Base-by-base conservation (phyloP, 1,140 invertebrate genomes). In the Diplogasteroides magnus region DNA sequence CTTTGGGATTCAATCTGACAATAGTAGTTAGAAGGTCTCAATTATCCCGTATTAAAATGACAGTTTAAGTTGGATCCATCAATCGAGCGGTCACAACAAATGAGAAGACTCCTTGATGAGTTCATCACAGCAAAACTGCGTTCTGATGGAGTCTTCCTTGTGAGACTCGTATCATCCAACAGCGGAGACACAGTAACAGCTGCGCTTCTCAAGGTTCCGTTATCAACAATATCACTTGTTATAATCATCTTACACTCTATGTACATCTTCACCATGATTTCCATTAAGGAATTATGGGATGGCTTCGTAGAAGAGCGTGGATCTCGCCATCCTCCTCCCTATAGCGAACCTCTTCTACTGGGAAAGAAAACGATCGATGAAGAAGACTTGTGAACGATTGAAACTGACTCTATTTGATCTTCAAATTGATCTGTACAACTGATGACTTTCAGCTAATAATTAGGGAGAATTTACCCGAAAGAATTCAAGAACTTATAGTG, bases 141-240 rank as follows among this genome's bases (percentile, higher is more conserved):
- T 15, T 68, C 76, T 13, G 83, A 84, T 68, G 84, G 84, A 11
- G 60, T 84, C 2, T 83, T 84, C 66, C 37, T 84, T 6, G 48
- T 85, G 13, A 76, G 80, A 27, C 29, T 83, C 25, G 71, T 82
- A 19, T 55, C 71, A 13, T 37, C 64, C 19, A 83, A 83, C 64
- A 72, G 70, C 61, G 80, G 80, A 23, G 82, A 82, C 64, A 63
- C 82, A 61, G 75, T 83, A 55, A 82, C 76, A 25, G 80, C 37
- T 48, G 6, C 37, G 6, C 37, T 48, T 48, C 37, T 48, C 37
- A 48, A 48, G 37, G 37, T 48, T 48, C n/a, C n/a, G n/a, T n/a
- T n/a, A n/a, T n/a, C n/a, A n/a, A n/a, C 15, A n/a, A 29, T 11
- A 11, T 61, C 59, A 61, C 6, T 26, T 61, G 6, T 61, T 26